Percentiles rank a stretch among this genome's conserved stretches.
Evolutionary conservation across 2,888 invertebrate genomes (phyloP).

Genomic region (Rutpela maculata): DNA sequence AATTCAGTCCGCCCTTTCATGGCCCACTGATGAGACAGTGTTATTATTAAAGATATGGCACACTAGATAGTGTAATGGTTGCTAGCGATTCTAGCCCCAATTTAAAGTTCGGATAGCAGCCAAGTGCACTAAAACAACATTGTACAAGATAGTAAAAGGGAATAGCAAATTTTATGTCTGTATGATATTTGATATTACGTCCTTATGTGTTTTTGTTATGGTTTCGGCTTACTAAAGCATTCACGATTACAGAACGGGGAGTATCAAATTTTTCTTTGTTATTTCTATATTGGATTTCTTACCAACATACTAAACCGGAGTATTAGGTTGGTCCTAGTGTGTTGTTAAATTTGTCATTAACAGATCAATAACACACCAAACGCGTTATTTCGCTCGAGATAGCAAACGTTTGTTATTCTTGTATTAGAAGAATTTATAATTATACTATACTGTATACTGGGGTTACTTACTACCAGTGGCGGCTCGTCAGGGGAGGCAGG

Average conservation of each 20-base stretch:
- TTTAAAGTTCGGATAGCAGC: constrained; percentile 10
- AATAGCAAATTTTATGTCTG: constrained; percentile 53
- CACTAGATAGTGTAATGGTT: constrained; percentile 30
- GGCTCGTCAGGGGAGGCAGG: too few species aligned
- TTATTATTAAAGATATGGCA: constrained; percentile 49
- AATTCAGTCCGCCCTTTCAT: constrained; percentile 39
- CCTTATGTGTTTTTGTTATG: constrained; percentile 57
- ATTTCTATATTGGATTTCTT: not conserved
- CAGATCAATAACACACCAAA: not conserved
- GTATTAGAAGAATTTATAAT: too few species aligned
- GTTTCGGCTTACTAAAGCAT: constrained; percentile 31
- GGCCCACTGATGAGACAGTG: constrained; percentile 43
- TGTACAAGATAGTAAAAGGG: constrained; percentile 49
- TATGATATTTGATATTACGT: constrained; percentile 58
- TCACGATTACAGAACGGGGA: not conserved
- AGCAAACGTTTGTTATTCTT: too few species aligned
- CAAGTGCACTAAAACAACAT: constrained; percentile 18
- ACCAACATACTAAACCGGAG: not conserved
- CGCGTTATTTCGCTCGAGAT: too few species aligned
- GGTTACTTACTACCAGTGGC: too few species aligned
- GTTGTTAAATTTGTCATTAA: not conserved
- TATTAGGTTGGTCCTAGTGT: not conserved
- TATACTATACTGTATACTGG: too few species aligned
- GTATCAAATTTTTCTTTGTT: constrained; percentile 9
- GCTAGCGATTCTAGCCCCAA: constrained; percentile 43